Conservation (phyloP, 2,797 vertebrate genomes). For the Chelidonichthys spinosus region DNA sequence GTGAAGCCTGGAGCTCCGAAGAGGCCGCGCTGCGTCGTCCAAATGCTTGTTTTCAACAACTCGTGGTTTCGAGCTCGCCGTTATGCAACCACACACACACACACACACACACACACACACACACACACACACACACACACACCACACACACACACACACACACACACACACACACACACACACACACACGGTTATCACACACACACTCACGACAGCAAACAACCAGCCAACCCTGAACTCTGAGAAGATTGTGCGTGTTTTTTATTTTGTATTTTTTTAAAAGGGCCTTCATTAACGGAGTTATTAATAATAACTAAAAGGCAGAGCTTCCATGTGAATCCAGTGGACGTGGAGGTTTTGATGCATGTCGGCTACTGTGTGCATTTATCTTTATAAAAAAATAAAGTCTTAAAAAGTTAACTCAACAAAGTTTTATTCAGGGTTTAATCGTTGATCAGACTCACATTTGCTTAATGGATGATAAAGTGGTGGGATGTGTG, state of each 20-base stretch:
- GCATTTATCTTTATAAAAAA: too few species aligned
- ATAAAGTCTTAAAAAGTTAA: too few species aligned
- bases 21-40: background rate
- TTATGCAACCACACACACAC: background rate
- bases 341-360: background rate
- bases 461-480: background rate
- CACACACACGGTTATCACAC: too few species aligned
- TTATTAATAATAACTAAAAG: background rate
- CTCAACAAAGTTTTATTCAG: background rate
- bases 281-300: background rate
- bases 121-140: too few species aligned
- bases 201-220: too few species aligned
- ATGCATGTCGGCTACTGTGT: too few species aligned
- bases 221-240: too few species aligned
- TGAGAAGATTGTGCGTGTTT: background rate
- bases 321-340: background rate
- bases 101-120: too few species aligned
- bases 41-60: conserved; percentile 36
- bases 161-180: too few species aligned
- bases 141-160: too few species aligned
- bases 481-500: background rate
- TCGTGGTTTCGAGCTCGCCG: conserved; percentile 1
- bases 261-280: background rate
- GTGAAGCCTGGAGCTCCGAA: conserved; percentile 16
- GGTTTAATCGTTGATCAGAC: background rate